Evolutionary conservation across 2,113 vertebrate species (phyloP).

Genomic region (Piprites chloris): DNA sequence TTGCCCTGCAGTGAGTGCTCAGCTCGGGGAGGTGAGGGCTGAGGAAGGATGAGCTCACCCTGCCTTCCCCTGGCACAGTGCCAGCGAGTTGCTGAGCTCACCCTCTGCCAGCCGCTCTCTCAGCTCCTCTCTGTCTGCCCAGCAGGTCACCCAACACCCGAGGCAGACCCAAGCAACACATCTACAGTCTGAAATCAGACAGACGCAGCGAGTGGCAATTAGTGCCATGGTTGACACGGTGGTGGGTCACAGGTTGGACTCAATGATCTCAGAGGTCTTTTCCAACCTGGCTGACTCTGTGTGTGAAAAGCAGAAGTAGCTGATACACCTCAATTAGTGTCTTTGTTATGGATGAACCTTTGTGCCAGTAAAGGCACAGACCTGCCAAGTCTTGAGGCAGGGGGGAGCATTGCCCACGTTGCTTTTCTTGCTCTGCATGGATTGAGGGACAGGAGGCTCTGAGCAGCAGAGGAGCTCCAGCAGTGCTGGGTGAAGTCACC

Average conservation of each 20-base stretch:
- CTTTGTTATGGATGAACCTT: background rate
- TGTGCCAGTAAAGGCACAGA: background rate
- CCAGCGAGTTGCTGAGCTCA: background rate
- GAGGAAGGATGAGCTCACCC: background rate
- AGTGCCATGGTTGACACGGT: background rate
- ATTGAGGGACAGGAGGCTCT: background rate
- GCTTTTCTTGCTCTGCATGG: background rate
- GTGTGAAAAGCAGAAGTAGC: background rate
- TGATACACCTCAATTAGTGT: background rate
- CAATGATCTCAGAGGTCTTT: background rate
- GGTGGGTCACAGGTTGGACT: background rate
- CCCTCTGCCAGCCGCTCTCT: background rate
- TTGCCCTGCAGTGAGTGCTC: accelerated
- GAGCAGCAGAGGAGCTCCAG: background rate
- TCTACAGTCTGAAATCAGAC: background rate
- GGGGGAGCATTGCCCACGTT: accelerated
- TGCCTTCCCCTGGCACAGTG: background rate
- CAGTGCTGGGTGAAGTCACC: background rate
- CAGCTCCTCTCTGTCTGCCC: background rate
- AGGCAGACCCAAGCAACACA: background rate
- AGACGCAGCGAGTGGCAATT: background rate
- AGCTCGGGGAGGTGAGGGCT: background rate
- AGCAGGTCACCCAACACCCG: background rate
- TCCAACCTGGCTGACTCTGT: background rate
- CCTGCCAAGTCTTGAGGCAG: background rate